Evolutionary conservation across 1,140 invertebrate species (phyloP).

Genomic region (Bombus balteatus): DNA sequence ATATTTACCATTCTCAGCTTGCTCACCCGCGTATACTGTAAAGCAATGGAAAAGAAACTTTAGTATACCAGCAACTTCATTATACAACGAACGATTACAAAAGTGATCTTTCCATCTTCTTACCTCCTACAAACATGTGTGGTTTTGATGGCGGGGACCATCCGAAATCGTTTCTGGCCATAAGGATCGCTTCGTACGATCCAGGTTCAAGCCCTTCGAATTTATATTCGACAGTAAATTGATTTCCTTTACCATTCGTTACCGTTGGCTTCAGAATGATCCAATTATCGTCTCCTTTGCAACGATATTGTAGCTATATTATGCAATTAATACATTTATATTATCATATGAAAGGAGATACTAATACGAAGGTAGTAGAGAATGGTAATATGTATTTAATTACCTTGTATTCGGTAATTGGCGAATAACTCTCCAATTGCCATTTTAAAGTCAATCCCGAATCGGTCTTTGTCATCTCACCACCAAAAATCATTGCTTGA

Average conservation of each 20-base stretch:
- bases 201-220: slow-evolving; percentile 70
- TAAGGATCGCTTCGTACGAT: slow-evolving; percentile 71
- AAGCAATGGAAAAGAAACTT: slow-evolving; percentile 6
- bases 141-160: slow-evolving; percentile 71
- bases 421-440: slow-evolving; percentile 81
- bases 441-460: slow-evolving; percentile 80
- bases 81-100: neutral
- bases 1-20: slow-evolving; percentile 38
- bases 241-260: slow-evolving; percentile 67
- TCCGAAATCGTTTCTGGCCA: slow-evolving; percentile 73
- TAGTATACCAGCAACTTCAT: neutral
- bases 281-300: slow-evolving; percentile 67
- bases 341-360: neutral
- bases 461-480: slow-evolving; percentile 66
- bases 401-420: slow-evolving; percentile 80
- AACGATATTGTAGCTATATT: slow-evolving; percentile 73
- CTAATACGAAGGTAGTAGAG: neutral
- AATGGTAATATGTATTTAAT: slow-evolving; percentile 1
- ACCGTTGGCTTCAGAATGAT: slow-evolving; percentile 62
- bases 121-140: slow-evolving; percentile 71
- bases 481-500: slow-evolving; percentile 64
- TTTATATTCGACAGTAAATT: slow-evolving; percentile 66
- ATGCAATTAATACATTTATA: neutral
- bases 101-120: neutral
- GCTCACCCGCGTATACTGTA: slow-evolving; percentile 9